Percentiles rank a stretch among this genome's conserved stretches.
phyloP scores from a whole-genome alignment of 2,888 invertebrate species.

The Epirrhoe tristata region DNA sequence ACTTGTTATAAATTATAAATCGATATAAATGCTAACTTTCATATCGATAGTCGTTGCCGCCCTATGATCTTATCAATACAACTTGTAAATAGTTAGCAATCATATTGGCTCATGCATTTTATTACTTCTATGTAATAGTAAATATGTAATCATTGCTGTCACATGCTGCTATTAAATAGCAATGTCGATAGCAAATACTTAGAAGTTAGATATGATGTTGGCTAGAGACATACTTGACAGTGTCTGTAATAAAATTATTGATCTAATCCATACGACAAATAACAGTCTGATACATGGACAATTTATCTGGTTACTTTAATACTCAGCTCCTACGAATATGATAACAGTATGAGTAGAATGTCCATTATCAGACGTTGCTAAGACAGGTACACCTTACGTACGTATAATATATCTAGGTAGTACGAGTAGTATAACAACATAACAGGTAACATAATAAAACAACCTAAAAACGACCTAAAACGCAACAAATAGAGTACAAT shows the following conservation, averaged over 20 bases:
- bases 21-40: too few relatives aligned
- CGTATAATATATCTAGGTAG: too few relatives aligned
- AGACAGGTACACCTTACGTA: too few relatives aligned
- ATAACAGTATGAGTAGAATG: too few relatives aligned
- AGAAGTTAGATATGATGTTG: background rate
- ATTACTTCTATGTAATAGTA: slow-evolving; percentile 21
- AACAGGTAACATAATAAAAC: too few relatives aligned
- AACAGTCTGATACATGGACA: too few relatives aligned
- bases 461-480: background rate
- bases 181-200: background rate
- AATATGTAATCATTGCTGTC: slow-evolving; percentile 5
- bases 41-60: background rate
- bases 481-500: background rate
- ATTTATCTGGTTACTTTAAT: too few relatives aligned
- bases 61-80: background rate
- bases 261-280: background rate
- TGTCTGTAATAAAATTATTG: background rate
- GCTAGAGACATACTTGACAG: background rate
- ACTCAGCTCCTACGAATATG: too few relatives aligned
- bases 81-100: slow-evolving; percentile 4
- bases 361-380: too few relatives aligned
- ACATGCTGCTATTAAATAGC: slow-evolving; percentile 3
- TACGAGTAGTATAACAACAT: too few relatives aligned
- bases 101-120: slow-evolving; percentile 26
- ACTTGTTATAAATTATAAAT: too few relatives aligned